phyloP scores from a whole-genome alignment of 2,888 invertebrate species.

The Quadroppia sp. region DNA sequence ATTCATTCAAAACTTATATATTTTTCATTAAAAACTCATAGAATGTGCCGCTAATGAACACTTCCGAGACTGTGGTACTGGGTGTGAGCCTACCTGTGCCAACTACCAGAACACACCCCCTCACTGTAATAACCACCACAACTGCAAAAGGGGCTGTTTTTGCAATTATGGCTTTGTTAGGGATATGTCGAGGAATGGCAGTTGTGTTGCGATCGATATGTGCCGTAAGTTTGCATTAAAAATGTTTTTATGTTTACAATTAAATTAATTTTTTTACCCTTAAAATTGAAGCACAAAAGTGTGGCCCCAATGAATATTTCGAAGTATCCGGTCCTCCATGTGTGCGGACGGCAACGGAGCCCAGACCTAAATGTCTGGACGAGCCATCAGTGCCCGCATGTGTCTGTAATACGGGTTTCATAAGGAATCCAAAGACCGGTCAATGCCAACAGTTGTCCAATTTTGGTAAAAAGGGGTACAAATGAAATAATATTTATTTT shows the following conservation, averaged over 20 bases:
- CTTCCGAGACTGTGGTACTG: slow-evolving; percentile 37
- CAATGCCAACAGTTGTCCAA: slow-evolving; percentile 26
- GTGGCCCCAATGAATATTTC: slow-evolving; percentile 40
- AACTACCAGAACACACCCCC: slow-evolving; percentile 37
- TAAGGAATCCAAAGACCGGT: slow-evolving; percentile 24
- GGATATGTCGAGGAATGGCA: slow-evolving; percentile 39
- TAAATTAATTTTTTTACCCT: background rate
- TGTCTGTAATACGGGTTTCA: slow-evolving; percentile 40
- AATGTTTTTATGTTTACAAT: background rate
- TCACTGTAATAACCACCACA: slow-evolving; percentile 32
- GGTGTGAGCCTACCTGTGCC: slow-evolving; percentile 40
- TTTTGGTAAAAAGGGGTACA: slow-evolving; percentile 8
- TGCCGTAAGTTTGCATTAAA: slow-evolving; percentile 35
- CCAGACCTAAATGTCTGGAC: slow-evolving; percentile 40
- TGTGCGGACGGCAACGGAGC: slow-evolving; percentile 24
- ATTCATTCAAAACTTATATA: background rate
- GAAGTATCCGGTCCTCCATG: slow-evolving; percentile 41
- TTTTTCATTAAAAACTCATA: background rate
- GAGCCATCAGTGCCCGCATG: slow-evolving; percentile 18
- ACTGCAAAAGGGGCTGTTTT: slow-evolving; percentile 42
- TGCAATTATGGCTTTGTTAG: slow-evolving; percentile 41
- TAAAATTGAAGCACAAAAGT: slow-evolving; percentile 37
- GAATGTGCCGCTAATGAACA: slow-evolving; percentile 40
- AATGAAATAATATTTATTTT: no score
- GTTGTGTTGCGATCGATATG: slow-evolving; percentile 35